Evolutionary conservation across 2,888 invertebrate genomes (phyloP), one percentile per base, ranked within the genome.

Genomic region (Zaprionus lineosus): DNA sequence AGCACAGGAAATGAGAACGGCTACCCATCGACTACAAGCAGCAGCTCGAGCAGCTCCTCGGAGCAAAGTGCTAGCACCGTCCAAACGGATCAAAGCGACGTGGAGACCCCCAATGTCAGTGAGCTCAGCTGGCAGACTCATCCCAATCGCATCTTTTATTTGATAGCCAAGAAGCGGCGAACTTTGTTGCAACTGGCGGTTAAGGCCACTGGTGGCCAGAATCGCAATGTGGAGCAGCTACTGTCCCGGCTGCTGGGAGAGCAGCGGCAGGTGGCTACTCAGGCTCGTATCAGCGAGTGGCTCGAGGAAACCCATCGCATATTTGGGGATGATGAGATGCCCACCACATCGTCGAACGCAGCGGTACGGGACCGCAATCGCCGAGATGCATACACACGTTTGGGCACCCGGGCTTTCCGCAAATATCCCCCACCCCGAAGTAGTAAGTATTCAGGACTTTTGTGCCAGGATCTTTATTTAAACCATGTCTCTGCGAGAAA

Each of bases 81-180:
- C 55, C 75, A 0, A 50, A 61, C 8, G 24, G 78, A 77, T 1
- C 40, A 51, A 2, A 70, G 65, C 29, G 68, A 69, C 1, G 47
- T 24, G 29, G 79, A 74, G 8, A 78, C 82, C 3, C 73, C 75
- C 29, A 82, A 82, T 56, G 84, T 74, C 18, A 82, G 82, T 24
- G 83, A 82, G 31, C 60, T 82, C 7, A 65, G 74, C 58, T 64
- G 76, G 75, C 59, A 76, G 44, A 67, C 71, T 7, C 92, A 92
- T 46, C 92, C 93, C 0, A 95, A 94, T 88, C 91, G 94, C 62
- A 92, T 95, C 77, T 94, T 94, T 12, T 93, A 94, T 68, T 89
- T 95, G 40, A 94, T 95, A 51, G 93, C 94, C 2, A 93, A 94
- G 63, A 93, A 95, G 50, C 92, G 94, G 41, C 92, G 93, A 36